These are phyloP conservation scores for Elachura formosa DNA, from an alignment of 2,113 vertebrate species.

Conservation along the genomic window DNA sequence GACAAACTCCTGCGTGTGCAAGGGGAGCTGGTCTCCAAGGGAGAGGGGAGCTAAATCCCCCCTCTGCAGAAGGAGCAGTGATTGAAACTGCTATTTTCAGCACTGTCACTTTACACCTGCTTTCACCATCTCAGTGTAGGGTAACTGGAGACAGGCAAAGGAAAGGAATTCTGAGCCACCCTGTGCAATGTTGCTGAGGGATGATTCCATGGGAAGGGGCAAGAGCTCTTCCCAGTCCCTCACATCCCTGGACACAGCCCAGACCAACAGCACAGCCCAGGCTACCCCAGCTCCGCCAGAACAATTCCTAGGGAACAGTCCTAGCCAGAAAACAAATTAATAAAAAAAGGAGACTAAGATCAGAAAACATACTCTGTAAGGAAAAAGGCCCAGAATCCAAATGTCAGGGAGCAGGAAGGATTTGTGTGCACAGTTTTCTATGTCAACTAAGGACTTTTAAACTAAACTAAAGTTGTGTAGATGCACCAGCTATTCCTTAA, in stretches of 20 bases:
- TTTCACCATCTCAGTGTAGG: not conserved
- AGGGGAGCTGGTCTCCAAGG: not conserved
- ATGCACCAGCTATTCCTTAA: not conserved
- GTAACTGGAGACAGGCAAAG: not conserved
- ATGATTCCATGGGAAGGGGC: not conserved
- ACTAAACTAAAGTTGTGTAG: not conserved
- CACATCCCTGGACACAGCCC: not conserved
- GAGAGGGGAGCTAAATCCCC: not conserved
- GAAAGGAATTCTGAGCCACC: not conserved
- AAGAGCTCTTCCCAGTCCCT: not conserved
- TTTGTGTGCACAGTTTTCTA: not conserved
- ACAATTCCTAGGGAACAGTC: accelerated
- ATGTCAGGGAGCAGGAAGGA: not conserved
- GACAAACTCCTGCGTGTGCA: not conserved
- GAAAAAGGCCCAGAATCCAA: not conserved
- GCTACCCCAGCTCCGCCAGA: not conserved
- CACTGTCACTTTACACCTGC: slow-evolving; percentile 16
- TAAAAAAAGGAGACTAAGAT: not conserved
- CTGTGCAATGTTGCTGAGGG: accelerated
- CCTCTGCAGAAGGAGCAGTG: accelerated
- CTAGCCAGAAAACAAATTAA: not conserved
- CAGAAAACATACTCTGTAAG: not conserved
- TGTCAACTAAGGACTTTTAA: not conserved
- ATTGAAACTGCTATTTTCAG: not conserved
- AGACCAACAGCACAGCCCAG: not conserved